Percentiles rank a stretch among this genome's conserved stretches.
These are phyloP conservation scores for Novumbra hubbsi DNA, from an alignment of 2,797 vertebrate genomes.

Conservation along the genomic window DNA sequence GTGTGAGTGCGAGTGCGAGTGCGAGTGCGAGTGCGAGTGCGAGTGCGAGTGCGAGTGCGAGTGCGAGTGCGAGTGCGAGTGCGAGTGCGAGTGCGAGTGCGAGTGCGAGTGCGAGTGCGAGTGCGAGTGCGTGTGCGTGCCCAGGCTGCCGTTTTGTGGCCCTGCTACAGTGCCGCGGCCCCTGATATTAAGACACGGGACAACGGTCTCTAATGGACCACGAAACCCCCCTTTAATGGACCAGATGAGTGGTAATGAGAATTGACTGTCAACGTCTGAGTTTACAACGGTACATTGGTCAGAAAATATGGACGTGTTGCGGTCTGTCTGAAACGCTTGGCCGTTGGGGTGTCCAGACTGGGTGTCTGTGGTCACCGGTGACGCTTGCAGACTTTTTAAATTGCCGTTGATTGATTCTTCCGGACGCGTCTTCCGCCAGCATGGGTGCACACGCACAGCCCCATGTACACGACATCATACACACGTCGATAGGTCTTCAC, in stretches of 20 bases:
- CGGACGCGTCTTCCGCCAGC: too few relatives aligned
- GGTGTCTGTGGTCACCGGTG: neutral
- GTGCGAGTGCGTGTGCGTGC: too few relatives aligned
- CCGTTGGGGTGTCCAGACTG: neutral
- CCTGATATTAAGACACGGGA: conserved; percentile 28
- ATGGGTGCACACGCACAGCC: too few relatives aligned
- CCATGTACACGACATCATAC: neutral
- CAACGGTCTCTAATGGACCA: neutral
- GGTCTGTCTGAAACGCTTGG: neutral
- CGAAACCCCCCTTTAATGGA: too few relatives aligned
- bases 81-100: too few relatives aligned
- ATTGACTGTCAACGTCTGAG: neutral
- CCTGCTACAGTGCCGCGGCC: conserved; percentile 18
- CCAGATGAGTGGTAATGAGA: neutral
- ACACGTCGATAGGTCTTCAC: neutral
- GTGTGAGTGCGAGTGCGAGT: too few relatives aligned
- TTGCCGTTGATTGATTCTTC: too few relatives aligned
- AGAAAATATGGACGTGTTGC: neutral
- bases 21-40: too few relatives aligned
- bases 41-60: too few relatives aligned
- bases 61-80: too few relatives aligned
- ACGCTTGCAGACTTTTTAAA: too few relatives aligned
- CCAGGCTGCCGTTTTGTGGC: neutral
- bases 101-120: too few relatives aligned
- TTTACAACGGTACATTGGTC: neutral